phyloP scores from a whole-genome alignment of 92 coral and sea anemone genomes.

The Epizoanthus stellaris region DNA sequence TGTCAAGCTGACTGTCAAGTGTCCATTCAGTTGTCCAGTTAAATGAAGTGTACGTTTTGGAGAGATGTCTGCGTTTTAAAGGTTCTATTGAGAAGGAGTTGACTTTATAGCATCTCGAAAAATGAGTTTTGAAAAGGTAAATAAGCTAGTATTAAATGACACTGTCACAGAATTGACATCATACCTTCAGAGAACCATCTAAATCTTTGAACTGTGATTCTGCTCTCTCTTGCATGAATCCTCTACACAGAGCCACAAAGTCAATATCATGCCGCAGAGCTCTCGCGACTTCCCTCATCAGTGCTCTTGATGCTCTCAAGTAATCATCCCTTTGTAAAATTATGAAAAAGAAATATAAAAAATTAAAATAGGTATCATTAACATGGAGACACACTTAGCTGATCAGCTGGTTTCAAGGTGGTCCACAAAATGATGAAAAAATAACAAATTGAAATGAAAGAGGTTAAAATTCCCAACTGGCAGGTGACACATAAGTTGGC shows the following conservation, averaged over 20 bases:
- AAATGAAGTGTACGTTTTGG: too few relatives aligned
- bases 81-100: too few relatives aligned
- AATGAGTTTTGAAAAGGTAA: too few relatives aligned
- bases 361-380: background rate
- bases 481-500: too few relatives aligned
- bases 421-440: too few relatives aligned
- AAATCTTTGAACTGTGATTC: slow-evolving; percentile 90
- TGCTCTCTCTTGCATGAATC: slow-evolving; percentile 95
- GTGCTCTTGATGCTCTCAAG: slow-evolving; percentile 92
- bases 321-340: slow-evolving; percentile 86
- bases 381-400: background rate
- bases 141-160: too few relatives aligned
- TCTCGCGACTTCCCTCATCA: slow-evolving; percentile 90
- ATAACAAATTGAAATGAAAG: too few relatives aligned
- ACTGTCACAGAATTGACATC: background rate
- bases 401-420: background rate
- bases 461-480: too few relatives aligned
- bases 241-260: slow-evolving; percentile 93
- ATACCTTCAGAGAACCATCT: slow-evolving; percentile 84
- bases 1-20: too few relatives aligned
- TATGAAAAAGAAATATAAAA: background rate
- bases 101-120: too few relatives aligned
- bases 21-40: too few relatives aligned
- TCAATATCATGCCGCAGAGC: slow-evolving; percentile 90
- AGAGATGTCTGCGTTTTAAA: too few relatives aligned